These are phyloP conservation scores for Macquaria australasica DNA, from an alignment of 2,113 vertebrate genomes.

Conservation along the genomic window DNA sequence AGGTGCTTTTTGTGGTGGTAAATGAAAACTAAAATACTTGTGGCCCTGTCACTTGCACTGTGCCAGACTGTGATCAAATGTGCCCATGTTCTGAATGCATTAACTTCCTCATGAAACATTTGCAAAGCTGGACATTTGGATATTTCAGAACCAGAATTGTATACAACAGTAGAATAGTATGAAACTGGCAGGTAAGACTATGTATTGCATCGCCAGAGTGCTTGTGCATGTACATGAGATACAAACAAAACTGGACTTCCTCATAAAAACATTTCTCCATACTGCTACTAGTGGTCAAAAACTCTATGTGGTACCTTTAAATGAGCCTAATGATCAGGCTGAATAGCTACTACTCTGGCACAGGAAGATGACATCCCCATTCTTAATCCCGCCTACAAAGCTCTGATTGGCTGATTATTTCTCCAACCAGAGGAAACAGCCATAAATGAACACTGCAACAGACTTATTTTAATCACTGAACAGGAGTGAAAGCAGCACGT, in stretches of 20 bases:
- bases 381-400: background rate
- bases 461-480: too few relatives aligned
- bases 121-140: background rate
- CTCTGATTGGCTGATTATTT: background rate
- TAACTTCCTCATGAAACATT: background rate
- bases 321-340: too few relatives aligned
- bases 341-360: too few relatives aligned
- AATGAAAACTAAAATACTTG: background rate
- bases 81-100: background rate
- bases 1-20: background rate
- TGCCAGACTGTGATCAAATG: too few relatives aligned
- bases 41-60: background rate
- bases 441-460: background rate
- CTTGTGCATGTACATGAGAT: background rate
- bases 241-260: background rate
- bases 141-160: background rate
- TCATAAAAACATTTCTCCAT: background rate
- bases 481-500: too few relatives aligned
- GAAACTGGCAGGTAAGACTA: too few relatives aligned
- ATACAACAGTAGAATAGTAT: background rate
- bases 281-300: too few relatives aligned
- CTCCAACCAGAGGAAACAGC: background rate
- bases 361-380: too few relatives aligned
- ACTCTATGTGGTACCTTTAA: too few relatives aligned
- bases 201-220: too few relatives aligned